Conservation (phyloP, 1,140 invertebrate species). For the Thaumatotibia leucotreta region DNA sequence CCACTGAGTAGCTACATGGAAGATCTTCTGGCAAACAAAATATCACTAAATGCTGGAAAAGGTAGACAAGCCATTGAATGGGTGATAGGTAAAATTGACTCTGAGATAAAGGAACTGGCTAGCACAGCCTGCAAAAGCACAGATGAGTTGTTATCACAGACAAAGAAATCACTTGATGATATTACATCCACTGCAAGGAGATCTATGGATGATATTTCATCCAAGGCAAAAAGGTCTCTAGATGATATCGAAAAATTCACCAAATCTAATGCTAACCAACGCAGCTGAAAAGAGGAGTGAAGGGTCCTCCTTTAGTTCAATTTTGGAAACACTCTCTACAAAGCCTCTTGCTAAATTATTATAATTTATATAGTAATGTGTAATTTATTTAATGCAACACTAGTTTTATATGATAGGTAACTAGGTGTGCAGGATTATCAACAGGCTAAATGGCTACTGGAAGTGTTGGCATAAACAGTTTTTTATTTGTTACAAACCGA, state of each 20-base stretch:
- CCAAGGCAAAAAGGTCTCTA: slow-evolving; percentile 72
- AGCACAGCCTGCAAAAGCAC: slow-evolving; percentile 86
- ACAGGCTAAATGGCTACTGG: not conserved
- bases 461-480: not conserved
- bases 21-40: slow-evolving; percentile 90
- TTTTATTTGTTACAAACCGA: not conserved
- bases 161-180: slow-evolving; percentile 88
- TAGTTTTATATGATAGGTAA: not conserved
- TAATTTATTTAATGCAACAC: slow-evolving; percentile 9
- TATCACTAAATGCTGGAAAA: slow-evolving; percentile 95
- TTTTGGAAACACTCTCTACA: not conserved
- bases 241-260: slow-evolving; percentile 76
- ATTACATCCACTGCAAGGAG: slow-evolving; percentile 84
- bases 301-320: slow-evolving; percentile 1
- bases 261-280: slow-evolving; percentile 69
- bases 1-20: slow-evolving; percentile 96
- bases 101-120: slow-evolving; percentile 88
- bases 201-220: slow-evolving; percentile 86
- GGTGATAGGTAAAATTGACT: slow-evolving; percentile 93
- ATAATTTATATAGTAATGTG: slow-evolving; percentile 20
- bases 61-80: slow-evolving; percentile 97
- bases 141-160: slow-evolving; percentile 87
- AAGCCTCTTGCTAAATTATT: not conserved
- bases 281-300: slow-evolving; percentile 75
- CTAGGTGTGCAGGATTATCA: not conserved